Percentiles rank a stretch among this genome's conserved stretches.
phyloP scores from a whole-genome alignment of 37 sponge, comb jelly and placozoan genomes.

The Cladorhizidae sp. region DNA sequence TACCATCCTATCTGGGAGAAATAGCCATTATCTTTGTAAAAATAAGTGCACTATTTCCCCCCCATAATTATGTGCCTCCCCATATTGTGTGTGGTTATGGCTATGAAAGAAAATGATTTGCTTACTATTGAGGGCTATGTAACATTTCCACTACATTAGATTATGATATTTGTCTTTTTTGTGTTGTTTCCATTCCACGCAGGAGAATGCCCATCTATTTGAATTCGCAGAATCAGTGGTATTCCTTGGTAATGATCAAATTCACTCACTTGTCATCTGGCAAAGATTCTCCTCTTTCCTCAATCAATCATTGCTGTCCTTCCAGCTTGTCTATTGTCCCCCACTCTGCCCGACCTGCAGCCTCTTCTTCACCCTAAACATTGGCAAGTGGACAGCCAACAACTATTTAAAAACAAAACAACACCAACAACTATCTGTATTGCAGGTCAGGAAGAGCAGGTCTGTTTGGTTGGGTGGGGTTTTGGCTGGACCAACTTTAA shows the following conservation, averaged over 20 bases:
- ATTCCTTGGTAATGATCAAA: neutral
- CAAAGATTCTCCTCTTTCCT: neutral
- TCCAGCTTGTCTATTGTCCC: conserved; percentile 13
- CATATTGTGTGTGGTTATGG: no score
- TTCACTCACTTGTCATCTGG: neutral
- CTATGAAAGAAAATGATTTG: neutral
- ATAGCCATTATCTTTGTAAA: conserved; percentile 3
- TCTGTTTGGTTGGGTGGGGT: no score
- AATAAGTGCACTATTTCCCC: neutral
- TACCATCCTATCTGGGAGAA: conserved; percentile 11
- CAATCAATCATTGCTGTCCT: neutral
- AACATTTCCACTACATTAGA: neutral
- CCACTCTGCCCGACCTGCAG: neutral
- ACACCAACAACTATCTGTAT: no score
- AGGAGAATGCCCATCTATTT: conserved; percentile 24
- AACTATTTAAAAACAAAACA: no score
- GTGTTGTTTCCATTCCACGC: neutral
- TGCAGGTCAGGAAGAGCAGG: no score
- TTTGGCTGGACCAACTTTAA: no score
- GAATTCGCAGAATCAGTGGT: neutral
- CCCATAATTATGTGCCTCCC: no score
- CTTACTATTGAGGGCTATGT: neutral
- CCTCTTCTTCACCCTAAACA: neutral
- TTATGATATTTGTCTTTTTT: neutral
- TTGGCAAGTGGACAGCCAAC: neutral